A percentile compares a stretch with the other conserved stretches of the same genome.
phyloP scores from a whole-genome alignment of 2,113 vertebrate species.

The Ivindomyrus marchei region DNA sequence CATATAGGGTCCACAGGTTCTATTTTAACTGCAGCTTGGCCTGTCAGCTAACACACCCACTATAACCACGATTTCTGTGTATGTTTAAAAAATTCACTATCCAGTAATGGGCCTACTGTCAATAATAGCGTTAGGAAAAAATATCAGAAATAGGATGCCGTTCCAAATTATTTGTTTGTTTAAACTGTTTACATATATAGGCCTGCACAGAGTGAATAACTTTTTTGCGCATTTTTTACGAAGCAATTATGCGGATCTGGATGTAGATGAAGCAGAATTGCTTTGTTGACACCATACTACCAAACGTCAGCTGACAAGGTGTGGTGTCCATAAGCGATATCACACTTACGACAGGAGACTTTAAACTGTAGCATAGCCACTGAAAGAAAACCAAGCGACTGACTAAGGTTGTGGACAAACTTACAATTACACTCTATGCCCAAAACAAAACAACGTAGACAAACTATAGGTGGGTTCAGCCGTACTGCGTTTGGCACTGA shows the following conservation, averaged over 20 bases:
- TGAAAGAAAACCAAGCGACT: neutral
- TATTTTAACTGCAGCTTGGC: neutral
- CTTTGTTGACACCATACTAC: neutral
- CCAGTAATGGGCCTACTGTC: neutral
- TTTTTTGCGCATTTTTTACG: neutral
- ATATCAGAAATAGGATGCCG: neutral
- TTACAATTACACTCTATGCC: constrained; percentile 3
- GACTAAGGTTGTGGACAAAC: neutral
- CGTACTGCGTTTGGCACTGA: neutral
- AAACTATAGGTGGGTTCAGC: neutral
- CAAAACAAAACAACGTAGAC: constrained; percentile 12
- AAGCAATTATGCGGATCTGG: neutral
- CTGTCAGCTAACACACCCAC: neutral
- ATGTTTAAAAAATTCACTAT: neutral
- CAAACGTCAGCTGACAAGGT: neutral
- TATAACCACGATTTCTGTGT: neutral
- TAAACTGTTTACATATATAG: neutral
- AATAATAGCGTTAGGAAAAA: neutral
- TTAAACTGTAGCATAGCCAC: neutral
- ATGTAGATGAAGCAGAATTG: neutral
- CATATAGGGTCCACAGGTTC: neutral
- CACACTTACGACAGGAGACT: neutral
- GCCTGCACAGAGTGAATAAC: neutral
- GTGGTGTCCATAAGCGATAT: neutral
- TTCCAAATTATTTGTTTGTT: neutral